Evolutionary conservation across 2,113 vertebrate species (phyloP).

Genomic region (Vidua chalybeata): DNA sequence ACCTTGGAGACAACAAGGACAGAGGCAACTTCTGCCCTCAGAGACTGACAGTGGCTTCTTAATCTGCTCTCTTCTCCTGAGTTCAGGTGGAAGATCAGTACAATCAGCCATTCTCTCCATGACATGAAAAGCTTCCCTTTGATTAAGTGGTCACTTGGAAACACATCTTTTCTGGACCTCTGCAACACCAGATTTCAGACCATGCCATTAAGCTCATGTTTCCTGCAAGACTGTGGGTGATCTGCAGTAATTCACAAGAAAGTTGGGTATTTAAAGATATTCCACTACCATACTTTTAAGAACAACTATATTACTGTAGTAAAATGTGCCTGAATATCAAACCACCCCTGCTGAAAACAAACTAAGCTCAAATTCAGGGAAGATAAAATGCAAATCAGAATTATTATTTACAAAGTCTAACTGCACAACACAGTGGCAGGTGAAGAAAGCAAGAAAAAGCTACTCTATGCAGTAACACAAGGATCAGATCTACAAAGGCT

Average conservation of each 20-base stretch:
- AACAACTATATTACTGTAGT: neutral
- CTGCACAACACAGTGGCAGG: neutral
- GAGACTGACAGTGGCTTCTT: neutral
- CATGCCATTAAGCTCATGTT: neutral
- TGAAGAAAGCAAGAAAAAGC: conserved; percentile 1
- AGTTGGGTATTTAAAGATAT: neutral
- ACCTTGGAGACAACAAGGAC: too few relatives aligned
- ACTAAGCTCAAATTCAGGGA: neutral
- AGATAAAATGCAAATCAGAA: conserved; percentile 6
- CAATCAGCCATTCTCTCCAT: neutral
- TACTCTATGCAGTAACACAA: neutral
- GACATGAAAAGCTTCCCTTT: neutral
- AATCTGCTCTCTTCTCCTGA: neutral
- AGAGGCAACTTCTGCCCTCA: neutral
- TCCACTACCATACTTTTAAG: neutral
- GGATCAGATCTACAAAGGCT: neutral
- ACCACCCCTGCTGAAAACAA: neutral
- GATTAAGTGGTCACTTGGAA: neutral
- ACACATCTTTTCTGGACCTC: neutral
- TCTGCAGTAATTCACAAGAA: neutral
- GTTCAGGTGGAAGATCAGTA: neutral
- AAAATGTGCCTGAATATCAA: neutral
- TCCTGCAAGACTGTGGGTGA: neutral
- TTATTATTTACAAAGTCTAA: neutral
- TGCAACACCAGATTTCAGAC: neutral